phyloP scores from a whole-genome alignment of 1,140 invertebrate genomes.

The Hyposmocoma kahamanoa region DNA sequence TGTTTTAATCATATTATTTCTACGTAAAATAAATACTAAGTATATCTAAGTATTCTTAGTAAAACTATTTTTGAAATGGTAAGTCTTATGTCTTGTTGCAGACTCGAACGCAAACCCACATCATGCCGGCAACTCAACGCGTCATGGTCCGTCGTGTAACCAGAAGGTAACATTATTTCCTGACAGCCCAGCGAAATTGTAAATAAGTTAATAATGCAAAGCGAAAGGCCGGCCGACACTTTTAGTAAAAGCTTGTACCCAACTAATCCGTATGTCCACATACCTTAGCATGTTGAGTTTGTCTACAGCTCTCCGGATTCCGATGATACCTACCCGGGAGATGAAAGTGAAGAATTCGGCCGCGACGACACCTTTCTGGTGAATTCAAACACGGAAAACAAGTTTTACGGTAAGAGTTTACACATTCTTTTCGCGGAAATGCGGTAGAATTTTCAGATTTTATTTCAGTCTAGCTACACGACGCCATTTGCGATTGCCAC shows the following conservation, averaged over 20 bases:
- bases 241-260: background rate
- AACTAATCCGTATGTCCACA: background rate
- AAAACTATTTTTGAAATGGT: background rate
- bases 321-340: slow-evolving; percentile 86
- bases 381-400: slow-evolving; percentile 87
- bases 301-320: slow-evolving; percentile 84
- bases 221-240: slow-evolving; percentile 47
- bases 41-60: too few relatives aligned
- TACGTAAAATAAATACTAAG: too few relatives aligned
- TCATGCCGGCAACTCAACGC: slow-evolving; percentile 55
- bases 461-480: too few relatives aligned
- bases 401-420: slow-evolving; percentile 82
- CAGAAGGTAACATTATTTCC: slow-evolving; percentile 75
- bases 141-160: slow-evolving; percentile 81
- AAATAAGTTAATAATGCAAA: too few relatives aligned
- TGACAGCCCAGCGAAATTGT: too few relatives aligned
- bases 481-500: too few relatives aligned
- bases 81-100: background rate
- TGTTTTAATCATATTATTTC: too few relatives aligned
- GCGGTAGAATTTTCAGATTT: background rate
- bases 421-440: background rate
- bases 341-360: slow-evolving; percentile 83
- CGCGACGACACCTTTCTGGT: slow-evolving; percentile 90
- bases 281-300: slow-evolving; percentile 29
- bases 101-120: slow-evolving; percentile 25